A percentile compares a stretch with the other conserved stretches of the same genome.
Conservation (phyloP, 30 jellyfish, hydroid and myxozoan genomes). For the Aurelia sp. region DNA sequence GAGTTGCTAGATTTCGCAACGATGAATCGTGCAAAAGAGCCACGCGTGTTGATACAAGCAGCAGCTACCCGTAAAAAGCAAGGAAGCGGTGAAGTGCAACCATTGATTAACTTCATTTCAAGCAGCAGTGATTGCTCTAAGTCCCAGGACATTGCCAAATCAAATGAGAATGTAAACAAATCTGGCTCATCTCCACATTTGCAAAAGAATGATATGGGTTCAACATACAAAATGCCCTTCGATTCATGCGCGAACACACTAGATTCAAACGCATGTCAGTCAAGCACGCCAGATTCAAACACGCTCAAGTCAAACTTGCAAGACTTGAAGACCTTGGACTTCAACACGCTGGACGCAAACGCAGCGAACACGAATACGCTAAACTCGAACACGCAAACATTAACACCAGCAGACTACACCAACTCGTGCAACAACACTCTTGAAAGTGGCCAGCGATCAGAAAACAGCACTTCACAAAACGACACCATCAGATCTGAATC, state of each 20-base stretch:
- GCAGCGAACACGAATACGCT: neutral
- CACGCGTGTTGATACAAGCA: constrained; percentile 28
- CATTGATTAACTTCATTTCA: constrained; percentile 33
- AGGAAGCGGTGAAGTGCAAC: constrained; percentile 38
- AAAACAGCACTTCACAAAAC: neutral
- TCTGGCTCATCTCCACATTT: neutral
- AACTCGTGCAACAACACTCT: neutral
- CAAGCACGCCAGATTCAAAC: constrained; percentile 3
- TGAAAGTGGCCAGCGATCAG: neutral
- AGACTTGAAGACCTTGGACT: neutral
- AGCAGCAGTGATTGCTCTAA: constrained; percentile 40
- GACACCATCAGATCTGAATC: neutral
- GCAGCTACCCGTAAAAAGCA: constrained; percentile 43
- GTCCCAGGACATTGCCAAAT: constrained; percentile 11
- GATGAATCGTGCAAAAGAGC: constrained; percentile 30
- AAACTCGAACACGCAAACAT: neutral
- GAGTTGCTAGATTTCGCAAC: constrained; percentile 53
- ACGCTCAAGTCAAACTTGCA: neutral
- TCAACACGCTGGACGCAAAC: too few relatives aligned
- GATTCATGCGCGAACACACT: constrained; percentile 51
- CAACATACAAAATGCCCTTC: constrained; percentile 43
- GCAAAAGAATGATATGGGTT: constrained; percentile 17
- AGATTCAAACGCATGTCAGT: constrained; percentile 38
- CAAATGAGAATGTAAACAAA: neutral
- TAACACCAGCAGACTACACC: neutral